Percentiles rank a stretch among this genome's conserved stretches.
phyloP scores from a whole-genome alignment of 2,113 vertebrate genomes.

The Myotis davidii region DNA sequence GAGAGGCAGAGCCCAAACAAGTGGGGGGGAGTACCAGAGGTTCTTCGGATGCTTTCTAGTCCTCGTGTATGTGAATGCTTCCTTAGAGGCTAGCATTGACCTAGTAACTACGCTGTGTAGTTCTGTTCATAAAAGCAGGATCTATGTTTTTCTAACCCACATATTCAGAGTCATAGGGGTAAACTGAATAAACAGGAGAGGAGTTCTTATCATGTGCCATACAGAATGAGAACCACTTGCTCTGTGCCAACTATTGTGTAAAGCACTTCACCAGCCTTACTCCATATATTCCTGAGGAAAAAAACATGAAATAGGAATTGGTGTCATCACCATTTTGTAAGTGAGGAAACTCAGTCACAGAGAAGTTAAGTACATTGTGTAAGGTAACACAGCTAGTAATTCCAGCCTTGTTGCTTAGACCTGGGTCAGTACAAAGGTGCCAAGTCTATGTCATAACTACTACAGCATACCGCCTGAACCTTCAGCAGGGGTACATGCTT shows the following conservation, averaged over 20 bases:
- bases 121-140: constrained; percentile 4
- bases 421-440: neutral
- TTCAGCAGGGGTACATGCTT: neutral
- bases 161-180: neutral
- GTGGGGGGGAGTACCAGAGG: neutral
- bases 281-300: neutral
- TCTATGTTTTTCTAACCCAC: neutral
- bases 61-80: neutral
- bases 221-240: neutral
- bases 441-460: neutral
- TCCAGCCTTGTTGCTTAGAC: neutral
- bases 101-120: neutral
- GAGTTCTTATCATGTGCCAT: neutral
- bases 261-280: neutral
- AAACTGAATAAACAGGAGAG: neutral
- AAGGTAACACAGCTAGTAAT: neutral
- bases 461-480: neutral
- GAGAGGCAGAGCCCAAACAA: neutral
- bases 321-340: neutral
- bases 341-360: neutral
- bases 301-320: neutral
- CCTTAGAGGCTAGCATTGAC: neutral
- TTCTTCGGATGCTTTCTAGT: neutral
- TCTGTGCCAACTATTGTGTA: too few relatives aligned
- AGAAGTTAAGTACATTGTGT: neutral